Evolutionary conservation across 2,113 vertebrate species (phyloP), one percentile per base, ranked within the genome.

Genomic region (Perognathus longimembris): DNA sequence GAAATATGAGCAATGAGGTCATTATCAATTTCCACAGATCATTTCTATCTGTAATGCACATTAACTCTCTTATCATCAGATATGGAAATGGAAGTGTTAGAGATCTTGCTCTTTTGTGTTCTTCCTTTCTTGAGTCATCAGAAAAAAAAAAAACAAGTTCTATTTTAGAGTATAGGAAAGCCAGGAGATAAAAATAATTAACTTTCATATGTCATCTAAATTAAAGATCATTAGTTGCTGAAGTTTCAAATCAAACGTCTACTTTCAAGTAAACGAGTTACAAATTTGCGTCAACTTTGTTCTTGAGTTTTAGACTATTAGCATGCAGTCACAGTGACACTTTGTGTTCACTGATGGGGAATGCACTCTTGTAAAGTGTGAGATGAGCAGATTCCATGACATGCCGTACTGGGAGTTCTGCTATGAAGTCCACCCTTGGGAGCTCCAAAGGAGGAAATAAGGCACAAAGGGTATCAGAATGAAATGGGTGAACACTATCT

Each of bases 271-370:
- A 95, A 96, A 95, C 91, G 95, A 94, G 95, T 95, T 95, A 79
- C 73, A 97, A 97, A 97, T 97, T 97, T 95, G 63, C 40, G 69
- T 86, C 88, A 98, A 98, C 5, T 61, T 61, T 98, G 97, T 73
- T 85, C 88, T 90, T 0, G n/a, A 89, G 71, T 97, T 97, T 97
- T 97, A 87, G 91, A 93, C 92, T 90, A 97, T 97, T 96, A 97
- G 95, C 97, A 90, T 98, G 98, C 97, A 97, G 97, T 97, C 98
- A 98, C 98, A 98, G 98, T 98, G 98, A 98, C 98, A 98, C 98
- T 97, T 98, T 97, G 98, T 98, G 98, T 98, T 98, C 98, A 97
- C 84, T 98, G 94, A 38, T 96, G 87, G 98, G 98, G 98, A 98
- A 98, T 98, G 98, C 98, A 98, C 97, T 97, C 95, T 95, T 66